Base-by-base conservation (phyloP, 2,113 vertebrate genomes). In the Microcebus jonahi region DNA sequence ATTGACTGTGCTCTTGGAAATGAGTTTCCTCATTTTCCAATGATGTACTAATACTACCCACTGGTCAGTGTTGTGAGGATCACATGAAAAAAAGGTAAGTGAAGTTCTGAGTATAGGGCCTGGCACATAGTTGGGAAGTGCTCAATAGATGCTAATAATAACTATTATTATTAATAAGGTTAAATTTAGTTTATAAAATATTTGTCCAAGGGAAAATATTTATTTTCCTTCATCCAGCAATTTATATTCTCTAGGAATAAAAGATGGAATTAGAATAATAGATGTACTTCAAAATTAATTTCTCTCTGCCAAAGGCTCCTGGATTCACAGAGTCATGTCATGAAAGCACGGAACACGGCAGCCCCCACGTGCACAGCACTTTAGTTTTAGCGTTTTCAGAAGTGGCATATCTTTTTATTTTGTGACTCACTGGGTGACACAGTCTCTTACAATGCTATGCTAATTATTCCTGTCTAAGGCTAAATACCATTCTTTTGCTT, bases 201-300 rank as follows among this genome's bases (percentile, higher is more conserved):
- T 87, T 76, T 68, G 45, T 80, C 75, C 48, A 83, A 73, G 61
- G 68, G 91, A 85, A 95, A 90, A 71, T 61, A 73, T 82, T 84
- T 95, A 65, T 65, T 91, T 83, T 71, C 20, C 29, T 96, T 70
- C 23, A 85, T 59, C 50, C 25, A 91, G 29, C 25, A 93, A 94
- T 53, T 86, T 75, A 12, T 13, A 94, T 45, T 82, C 31, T 80
- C 85, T 96, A 83, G 61, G 79, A n/a, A 65, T 36, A 29, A 79
- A 83, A 87, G 20, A 42, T 34, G 9, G 75, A 57, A 70, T 76
- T 34, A 92, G 36, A 89, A 67, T 68, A 95, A 84, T 8, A 48
- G 27, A 15, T 75, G 42, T 73, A 48, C 9, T 86, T 25, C 25
- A 82, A 77, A 93, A 89, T 89, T 50, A 45, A 92, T 79, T 76